Conservation (phyloP, 1,140 invertebrate genomes). For the Hetaerina americana region DNA sequence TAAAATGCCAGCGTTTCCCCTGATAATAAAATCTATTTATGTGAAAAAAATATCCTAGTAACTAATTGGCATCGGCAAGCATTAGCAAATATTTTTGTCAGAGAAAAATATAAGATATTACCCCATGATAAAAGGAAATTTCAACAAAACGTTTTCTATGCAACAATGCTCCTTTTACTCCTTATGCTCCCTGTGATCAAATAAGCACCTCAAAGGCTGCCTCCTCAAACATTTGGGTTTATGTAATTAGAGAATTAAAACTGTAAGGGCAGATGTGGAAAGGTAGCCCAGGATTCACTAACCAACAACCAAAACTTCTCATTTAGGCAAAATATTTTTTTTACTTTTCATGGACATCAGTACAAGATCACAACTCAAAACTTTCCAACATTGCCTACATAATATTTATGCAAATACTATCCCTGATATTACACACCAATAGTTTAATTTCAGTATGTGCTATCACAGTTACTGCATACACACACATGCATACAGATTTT, state of each 20-base stretch:
- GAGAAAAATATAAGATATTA: not conserved
- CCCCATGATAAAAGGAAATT: not conserved
- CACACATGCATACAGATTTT: not conserved
- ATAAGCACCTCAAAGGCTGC: not conserved
- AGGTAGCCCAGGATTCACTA: not conserved
- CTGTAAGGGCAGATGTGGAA: not conserved
- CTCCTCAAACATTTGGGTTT: not conserved
- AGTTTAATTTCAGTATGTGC: not conserved
- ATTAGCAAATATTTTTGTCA: not conserved
- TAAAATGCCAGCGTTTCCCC: no score
- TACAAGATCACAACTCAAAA: not conserved
- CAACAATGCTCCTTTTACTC: not conserved
- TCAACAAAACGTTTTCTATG: not conserved
- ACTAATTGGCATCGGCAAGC: not conserved
- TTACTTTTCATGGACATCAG: not conserved
- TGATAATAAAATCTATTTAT: no score
- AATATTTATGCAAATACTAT: conserved; percentile 1
- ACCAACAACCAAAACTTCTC: not conserved
- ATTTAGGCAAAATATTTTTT: conserved; percentile 1
- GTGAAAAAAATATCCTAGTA: not conserved
- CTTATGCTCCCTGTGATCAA: not conserved
- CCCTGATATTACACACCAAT: not conserved
- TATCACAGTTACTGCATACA: not conserved
- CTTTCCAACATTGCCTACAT: not conserved
- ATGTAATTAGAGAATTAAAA: not conserved